A percentile compares a stretch with the other conserved stretches of the same genome.
Evolutionary conservation across 2,888 invertebrate genomes (phyloP).

Genomic region (Nebria brevicollis): DNA sequence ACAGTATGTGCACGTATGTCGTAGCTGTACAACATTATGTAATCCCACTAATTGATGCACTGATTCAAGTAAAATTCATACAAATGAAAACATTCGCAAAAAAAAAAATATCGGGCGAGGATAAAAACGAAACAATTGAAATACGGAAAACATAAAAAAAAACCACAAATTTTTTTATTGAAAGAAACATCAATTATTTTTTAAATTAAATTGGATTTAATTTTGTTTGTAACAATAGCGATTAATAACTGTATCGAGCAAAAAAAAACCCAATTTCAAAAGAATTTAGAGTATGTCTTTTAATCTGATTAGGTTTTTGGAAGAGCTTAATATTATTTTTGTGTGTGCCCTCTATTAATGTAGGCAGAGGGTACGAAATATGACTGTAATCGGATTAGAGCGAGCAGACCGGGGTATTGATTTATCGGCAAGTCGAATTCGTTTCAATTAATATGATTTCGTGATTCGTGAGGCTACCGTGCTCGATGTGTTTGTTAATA

Average conservation of each 20-base stretch:
- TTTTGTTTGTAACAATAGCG: background rate
- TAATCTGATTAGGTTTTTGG: background rate
- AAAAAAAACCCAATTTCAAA: background rate
- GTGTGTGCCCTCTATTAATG: slow-evolving; percentile 9
- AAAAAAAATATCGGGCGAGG: too few relatives aligned
- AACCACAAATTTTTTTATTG: too few relatives aligned
- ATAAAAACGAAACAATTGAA: too few relatives aligned
- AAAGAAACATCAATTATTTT: too few relatives aligned
- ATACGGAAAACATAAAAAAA: too few relatives aligned
- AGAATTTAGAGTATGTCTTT: background rate
- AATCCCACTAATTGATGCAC: background rate
- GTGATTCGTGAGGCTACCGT: slow-evolving; percentile 28
- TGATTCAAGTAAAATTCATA: background rate
- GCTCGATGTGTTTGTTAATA: slow-evolving; percentile 30
- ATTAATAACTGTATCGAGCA: background rate
- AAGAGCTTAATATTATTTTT: slow-evolving; percentile 17
- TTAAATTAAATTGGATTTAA: background rate
- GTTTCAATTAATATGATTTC: slow-evolving; percentile 34
- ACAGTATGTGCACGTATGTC: background rate
- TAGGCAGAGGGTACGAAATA: slow-evolving; percentile 8
- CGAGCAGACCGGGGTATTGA: slow-evolving; percentile 28
- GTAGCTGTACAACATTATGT: background rate
- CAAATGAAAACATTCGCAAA: background rate
- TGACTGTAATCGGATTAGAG: slow-evolving; percentile 33
- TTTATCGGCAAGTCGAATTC: slow-evolving; percentile 33